phyloP scores from a whole-genome alignment of 23 tunicate genomes.

The Ciona savignyi region DNA sequence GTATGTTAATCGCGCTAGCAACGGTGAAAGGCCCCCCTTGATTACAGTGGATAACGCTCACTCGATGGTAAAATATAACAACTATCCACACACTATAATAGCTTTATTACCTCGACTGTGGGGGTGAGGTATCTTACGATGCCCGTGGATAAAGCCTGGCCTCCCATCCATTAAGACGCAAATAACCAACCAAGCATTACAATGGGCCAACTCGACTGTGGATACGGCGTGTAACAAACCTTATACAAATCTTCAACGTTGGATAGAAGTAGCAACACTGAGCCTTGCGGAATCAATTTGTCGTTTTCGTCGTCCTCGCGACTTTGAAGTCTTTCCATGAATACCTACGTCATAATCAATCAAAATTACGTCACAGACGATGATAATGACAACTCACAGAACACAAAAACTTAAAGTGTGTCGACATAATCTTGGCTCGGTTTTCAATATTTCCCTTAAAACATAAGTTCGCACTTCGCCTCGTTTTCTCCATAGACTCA shows the following conservation, averaged over 20 bases:
- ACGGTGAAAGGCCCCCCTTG: too few species aligned
- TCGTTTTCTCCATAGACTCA: constrained; percentile 72
- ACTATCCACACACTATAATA: too few species aligned
- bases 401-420: constrained; percentile 53
- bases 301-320: constrained; percentile 93
- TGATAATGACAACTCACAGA: constrained; percentile 31
- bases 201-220: neutral
- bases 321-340: constrained; percentile 68
- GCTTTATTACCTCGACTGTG: too few species aligned
- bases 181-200: too few species aligned
- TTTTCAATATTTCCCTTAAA: constrained; percentile 78
- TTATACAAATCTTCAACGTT: constrained; percentile 68
- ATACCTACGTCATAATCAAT: constrained; percentile 31
- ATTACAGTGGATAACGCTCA: too few species aligned
- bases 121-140: too few species aligned
- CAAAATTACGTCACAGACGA: neutral
- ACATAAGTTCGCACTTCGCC: constrained; percentile 86
- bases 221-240: too few species aligned
- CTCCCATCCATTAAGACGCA: too few species aligned
- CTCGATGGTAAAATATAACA: too few species aligned
- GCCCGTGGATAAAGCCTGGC: too few species aligned
- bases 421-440: constrained; percentile 85
- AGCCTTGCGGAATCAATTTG: constrained; percentile 61
- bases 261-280: constrained; percentile 59
- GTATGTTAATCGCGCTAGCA: too few species aligned